Conservation (phyloP, 2,888 invertebrate species). For the Rhaphigaster nebulosa region DNA sequence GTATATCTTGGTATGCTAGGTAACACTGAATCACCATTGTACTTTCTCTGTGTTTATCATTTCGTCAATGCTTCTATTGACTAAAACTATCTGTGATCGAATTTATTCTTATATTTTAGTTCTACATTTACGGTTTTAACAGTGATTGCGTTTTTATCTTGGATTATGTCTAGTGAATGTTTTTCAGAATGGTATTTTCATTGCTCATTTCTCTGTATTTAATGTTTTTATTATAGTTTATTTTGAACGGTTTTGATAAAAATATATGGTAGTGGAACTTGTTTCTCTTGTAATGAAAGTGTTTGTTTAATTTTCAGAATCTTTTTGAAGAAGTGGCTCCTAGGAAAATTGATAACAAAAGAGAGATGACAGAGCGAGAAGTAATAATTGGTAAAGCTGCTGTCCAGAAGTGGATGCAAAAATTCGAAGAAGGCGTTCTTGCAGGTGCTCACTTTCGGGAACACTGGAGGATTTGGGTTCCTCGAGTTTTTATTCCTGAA, state of each 20-base stretch:
- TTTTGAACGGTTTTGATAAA: background rate
- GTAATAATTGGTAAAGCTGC: conserved; percentile 43
- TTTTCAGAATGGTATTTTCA: conserved; percentile 34
- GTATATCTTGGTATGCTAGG: background rate
- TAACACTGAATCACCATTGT: conserved; percentile 29
- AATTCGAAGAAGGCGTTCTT: conserved; percentile 74
- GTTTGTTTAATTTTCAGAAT: conserved; percentile 30
- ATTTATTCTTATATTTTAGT: conserved; percentile 16
- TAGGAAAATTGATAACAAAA: conserved; percentile 16
- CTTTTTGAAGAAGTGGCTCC: conserved; percentile 7
- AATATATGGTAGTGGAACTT: background rate
- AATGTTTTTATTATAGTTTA: background rate
- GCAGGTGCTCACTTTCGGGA: conserved; percentile 77
- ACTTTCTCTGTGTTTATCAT: conserved; percentile 48
- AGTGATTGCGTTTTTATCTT: background rate
- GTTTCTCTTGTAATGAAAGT: conserved; percentile 13
- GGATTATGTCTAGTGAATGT: conserved; percentile 8
- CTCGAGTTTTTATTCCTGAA: conserved; percentile 80
- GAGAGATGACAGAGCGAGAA: conserved; percentile 49
- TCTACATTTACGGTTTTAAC: background rate
- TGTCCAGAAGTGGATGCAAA: conserved; percentile 73
- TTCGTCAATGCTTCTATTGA: conserved; percentile 34
- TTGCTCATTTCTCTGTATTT: background rate
- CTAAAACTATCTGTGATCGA: conserved; percentile 12
- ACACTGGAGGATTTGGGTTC: conserved; percentile 81